Percentiles rank a stretch among this genome's conserved stretches.
These are phyloP conservation scores for Ranitomeya imitator DNA, from an alignment of 2,113 vertebrate species.

Conservation along the genomic window DNA sequence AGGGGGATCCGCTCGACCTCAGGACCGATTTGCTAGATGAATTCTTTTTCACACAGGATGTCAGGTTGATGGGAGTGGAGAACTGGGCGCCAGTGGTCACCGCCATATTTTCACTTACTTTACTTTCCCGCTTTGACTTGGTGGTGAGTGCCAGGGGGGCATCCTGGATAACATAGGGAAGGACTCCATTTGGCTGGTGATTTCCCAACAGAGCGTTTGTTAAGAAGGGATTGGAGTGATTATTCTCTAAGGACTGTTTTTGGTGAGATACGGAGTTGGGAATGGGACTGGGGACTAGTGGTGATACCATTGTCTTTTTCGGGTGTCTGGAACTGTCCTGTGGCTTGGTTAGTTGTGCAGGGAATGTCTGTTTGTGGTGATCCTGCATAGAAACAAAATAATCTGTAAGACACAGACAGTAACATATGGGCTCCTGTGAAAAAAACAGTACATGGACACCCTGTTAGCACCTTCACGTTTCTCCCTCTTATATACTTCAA, in stretches of 20 bases:
- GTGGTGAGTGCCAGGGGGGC: conserved; percentile 90
- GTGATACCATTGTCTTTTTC: conserved; percentile 82
- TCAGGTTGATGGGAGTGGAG: conserved; percentile 83
- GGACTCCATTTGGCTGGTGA: conserved; percentile 81
- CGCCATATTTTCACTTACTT: conserved; percentile 71
- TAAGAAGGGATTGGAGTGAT: conserved; percentile 84
- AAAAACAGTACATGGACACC: not conserved
- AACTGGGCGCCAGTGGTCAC: conserved; percentile 71
- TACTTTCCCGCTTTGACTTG: conserved; percentile 78
- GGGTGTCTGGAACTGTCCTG: conserved; percentile 78
- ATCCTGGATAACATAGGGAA: conserved; percentile 85
- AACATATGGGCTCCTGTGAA: not conserved
- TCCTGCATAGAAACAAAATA: conserved; percentile 75
- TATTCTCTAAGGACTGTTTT: conserved; percentile 74
- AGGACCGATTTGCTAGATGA: conserved; percentile 66
- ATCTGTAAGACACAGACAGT: conserved; percentile 17
- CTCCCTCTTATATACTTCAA: not conserved
- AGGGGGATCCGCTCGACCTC: conserved; percentile 72
- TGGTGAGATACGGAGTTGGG: conserved; percentile 76
- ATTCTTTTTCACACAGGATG: conserved; percentile 75
- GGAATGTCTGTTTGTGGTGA: conserved; percentile 81
- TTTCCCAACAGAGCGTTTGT: conserved; percentile 93
- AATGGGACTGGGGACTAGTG: conserved; percentile 75
- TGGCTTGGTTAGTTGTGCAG: conserved; percentile 77
- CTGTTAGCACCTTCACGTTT: not conserved